Evolutionary conservation across 2,888 invertebrate genomes (phyloP), one percentile per base, ranked within the genome.

Genomic region (Epinotia demarniana): DNA sequence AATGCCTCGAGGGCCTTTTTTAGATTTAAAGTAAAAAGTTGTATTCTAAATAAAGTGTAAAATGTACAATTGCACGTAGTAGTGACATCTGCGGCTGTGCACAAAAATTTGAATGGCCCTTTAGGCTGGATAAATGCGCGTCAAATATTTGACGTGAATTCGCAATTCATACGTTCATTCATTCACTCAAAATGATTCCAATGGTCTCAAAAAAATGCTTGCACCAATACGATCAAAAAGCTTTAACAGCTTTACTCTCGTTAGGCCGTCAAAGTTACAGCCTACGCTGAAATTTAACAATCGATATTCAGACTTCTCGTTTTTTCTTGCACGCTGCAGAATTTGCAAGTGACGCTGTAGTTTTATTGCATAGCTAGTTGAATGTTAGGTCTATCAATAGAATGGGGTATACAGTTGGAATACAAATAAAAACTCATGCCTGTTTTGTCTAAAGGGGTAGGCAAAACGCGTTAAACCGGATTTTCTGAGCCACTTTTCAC

Each of bases 271-370:
- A 64, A 75, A 69, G 69, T 63, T 63, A 53, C 70, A 55, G 55
- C 8, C 33, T 69, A 63, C 53, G 16, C 57, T 55, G 70, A 64
- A 75, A 61, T 71, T 61, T 53, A 39, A 61, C 70, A 61, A 60
- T 71, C 75, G 66, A 71, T 71, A 71, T 66, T 61, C 75, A 55
- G 23, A 53, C 18, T 67, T 16, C 71, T 71, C 71, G 61, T 71
- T 71, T 64, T 75, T 71, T 62, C 61, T 66, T 55, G 53, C 18
- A 13, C 43, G 61, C 66, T 61, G 71, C 60, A 11, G 57, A 66
- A 60, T 64, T 75, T 69, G 46, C 27, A 55, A 70, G 39, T 55
- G 53, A 53, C 19, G 70, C 13, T 2, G 19, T 61, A 55, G 71
- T 60, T 75, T 67, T 71, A 13, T 71, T 71, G 63, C 53, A 71